Percentiles rank a stretch among this genome's conserved stretches.
Evolutionary conservation across 2,888 invertebrate species (phyloP).

Genomic region (Epiblema foenella): DNA sequence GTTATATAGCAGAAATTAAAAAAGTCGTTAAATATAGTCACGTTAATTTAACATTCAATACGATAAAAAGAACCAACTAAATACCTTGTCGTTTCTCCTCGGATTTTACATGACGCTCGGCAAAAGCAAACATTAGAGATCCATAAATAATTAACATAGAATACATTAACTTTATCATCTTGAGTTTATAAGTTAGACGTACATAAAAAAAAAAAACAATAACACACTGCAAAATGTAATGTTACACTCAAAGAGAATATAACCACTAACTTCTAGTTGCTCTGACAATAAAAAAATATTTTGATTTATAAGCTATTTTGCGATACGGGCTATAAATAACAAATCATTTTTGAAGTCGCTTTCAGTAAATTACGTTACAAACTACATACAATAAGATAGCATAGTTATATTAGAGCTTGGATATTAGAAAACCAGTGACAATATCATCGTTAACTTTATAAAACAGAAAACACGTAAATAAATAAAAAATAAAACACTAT

Average conservation of each 20-base stretch:
- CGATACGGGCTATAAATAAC: constrained; percentile 7
- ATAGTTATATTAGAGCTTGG: not conserved
- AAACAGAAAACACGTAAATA: not conserved
- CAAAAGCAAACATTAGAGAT: constrained; percentile 51
- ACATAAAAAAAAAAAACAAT: not conserved
- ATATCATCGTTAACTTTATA: not conserved
- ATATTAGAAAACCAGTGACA: not conserved
- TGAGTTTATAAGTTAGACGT: not conserved
- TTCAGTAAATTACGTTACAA: not conserved
- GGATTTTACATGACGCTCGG: constrained; percentile 51
- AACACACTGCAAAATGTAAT: too few relatives aligned
- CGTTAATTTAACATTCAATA: constrained; percentile 28
- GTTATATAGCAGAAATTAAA: constrained; percentile 16
- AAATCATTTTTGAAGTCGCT: not conserved
- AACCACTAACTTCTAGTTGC: not conserved
- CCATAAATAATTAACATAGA: constrained; percentile 56
- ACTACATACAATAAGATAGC: not conserved
- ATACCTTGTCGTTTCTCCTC: constrained; percentile 51
- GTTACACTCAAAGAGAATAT: too few relatives aligned
- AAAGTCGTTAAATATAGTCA: not conserved
- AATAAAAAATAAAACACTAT: not conserved
- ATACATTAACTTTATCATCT: constrained; percentile 63
- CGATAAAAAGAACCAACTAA: not conserved
- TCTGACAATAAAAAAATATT: constrained; percentile 1
- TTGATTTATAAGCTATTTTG: not conserved